A percentile compares a stretch with the other conserved stretches of the same genome.
phyloP scores from a whole-genome alignment of 35 echinoderm and acorn worm genomes.

The Eucidaris tribuloides region DNA sequence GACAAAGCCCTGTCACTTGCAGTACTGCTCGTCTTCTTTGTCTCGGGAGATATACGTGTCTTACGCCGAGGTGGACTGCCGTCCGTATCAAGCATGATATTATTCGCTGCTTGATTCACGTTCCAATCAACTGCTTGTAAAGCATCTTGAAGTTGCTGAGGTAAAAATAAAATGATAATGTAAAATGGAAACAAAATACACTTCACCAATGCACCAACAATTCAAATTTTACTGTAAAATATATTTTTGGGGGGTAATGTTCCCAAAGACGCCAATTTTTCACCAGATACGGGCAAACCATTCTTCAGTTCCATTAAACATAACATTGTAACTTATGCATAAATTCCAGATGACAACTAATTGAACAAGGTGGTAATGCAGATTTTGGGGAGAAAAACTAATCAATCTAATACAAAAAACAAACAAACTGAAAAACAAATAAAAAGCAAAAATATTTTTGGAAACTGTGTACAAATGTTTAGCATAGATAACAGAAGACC shows the following conservation, averaged over 20 bases:
- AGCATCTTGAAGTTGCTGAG: not conserved
- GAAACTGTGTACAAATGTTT: not conserved
- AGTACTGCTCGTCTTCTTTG: too few species aligned
- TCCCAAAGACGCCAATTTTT: not conserved
- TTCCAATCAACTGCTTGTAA: not conserved
- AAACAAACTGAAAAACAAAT: not conserved
- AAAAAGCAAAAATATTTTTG: too few species aligned
- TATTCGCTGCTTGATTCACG: slow-evolving; percentile 11
- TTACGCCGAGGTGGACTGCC: not conserved
- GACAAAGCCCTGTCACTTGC: too few species aligned
- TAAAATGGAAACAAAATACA: too few species aligned
- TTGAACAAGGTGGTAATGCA: too few species aligned
- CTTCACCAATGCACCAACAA: too few species aligned
- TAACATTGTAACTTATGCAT: not conserved
- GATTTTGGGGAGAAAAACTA: not conserved
- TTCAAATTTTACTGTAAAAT: too few species aligned
- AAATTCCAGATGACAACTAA: too few species aligned
- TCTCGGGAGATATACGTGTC: not conserved
- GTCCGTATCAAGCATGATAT: not conserved
- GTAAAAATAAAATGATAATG: too few species aligned
- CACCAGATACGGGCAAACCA: not conserved
- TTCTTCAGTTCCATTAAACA: too few species aligned
- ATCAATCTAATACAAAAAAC: too few species aligned
- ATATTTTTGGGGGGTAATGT: too few species aligned
- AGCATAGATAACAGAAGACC: not conserved